Percentiles rank a stretch among this genome's conserved stretches.
Evolutionary conservation across 1,140 invertebrate species (phyloP).

Genomic region (Sarcophaga bullata): DNA sequence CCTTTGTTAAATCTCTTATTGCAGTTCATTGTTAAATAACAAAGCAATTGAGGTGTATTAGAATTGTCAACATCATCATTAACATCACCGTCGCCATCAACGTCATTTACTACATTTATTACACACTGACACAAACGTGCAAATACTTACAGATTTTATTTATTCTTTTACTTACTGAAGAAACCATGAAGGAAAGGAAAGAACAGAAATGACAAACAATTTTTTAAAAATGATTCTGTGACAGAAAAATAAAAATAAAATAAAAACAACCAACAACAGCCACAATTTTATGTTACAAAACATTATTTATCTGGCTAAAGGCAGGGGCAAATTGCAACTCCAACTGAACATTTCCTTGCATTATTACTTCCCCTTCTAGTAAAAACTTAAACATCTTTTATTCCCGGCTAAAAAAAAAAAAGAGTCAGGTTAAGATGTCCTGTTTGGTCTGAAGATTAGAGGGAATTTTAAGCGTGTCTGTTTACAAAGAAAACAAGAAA

Average conservation of each 20-base stretch:
- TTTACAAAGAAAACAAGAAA: not conserved
- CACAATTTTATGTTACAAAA: not conserved
- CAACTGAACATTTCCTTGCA: not conserved
- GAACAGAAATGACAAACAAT: not conserved
- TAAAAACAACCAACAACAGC: too few species aligned
- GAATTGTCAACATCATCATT: not conserved
- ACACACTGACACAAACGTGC: too few species aligned
- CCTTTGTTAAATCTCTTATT: not conserved
- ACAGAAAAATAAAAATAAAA: not conserved
- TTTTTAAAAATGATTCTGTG: not conserved
- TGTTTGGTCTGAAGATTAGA: not conserved
- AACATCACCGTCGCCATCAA: not conserved
- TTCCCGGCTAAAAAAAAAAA: not conserved
- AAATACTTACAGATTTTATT: not conserved
- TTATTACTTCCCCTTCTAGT: not conserved
- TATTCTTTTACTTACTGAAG: not conserved
- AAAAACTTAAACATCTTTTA: not conserved
- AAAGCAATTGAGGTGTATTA: slow-evolving; percentile 21
- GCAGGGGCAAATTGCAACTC: not conserved
- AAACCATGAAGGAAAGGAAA: not conserved
- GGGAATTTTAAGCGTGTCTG: not conserved
- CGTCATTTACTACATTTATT: too few species aligned
- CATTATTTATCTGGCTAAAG: not conserved
- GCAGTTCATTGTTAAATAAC: slow-evolving; percentile 14
- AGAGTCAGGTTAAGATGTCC: not conserved